Base-by-base conservation (phyloP, 2,888 invertebrate species). In the Yponomeuta evonymella region DNA sequence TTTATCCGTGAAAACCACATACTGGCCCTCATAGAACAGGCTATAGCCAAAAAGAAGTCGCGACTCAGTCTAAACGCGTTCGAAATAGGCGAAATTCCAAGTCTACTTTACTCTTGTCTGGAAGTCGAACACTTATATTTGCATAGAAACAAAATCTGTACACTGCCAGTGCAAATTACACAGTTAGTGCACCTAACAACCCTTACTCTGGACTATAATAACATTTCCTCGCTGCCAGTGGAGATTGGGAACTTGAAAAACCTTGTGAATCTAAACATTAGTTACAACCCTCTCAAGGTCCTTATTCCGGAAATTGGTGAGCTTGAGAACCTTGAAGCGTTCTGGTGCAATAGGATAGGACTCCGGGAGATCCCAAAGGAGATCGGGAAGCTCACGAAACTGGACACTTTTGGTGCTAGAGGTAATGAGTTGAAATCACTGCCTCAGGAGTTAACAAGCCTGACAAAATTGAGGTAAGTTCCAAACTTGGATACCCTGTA, bases 1-100 rank as follows among this genome's bases (percentile, higher is more conserved):
- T 95, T 94, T 85, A 93, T 95, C 79, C 94, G 94, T 84, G 93
- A 94, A 85, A 94, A 95, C 81, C 94, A 95, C 79, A 94, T 95
- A 79, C 82, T 95, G 77, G 94, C 95, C 62, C 91, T 94, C 76
- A 94, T 95, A 77, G 95, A 95, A 87, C 93, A 94, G 79, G 94
- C 94, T 11, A 89, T 93, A 72, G 86, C 85, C 51, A 93, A 93
- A 78, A 94, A 93, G 82, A 92, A 94, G 65, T 93, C 93, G 71
- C 90, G 93, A 73, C 85, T 95, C 74, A 93, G 93, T 84, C 85
- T 95, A 72, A 94, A 95, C 75, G 93, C 94, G 73, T 95, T 93
- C 78, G 95, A 95, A 88, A 94, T 95, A 73, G 81, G 86, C 1
- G 93, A 93, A 77, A 89, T 95, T 76, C 95, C 95, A 0, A 85